Base-by-base conservation (phyloP, 1,140 invertebrate species). In the Lasioglossum baleicum region DNA sequence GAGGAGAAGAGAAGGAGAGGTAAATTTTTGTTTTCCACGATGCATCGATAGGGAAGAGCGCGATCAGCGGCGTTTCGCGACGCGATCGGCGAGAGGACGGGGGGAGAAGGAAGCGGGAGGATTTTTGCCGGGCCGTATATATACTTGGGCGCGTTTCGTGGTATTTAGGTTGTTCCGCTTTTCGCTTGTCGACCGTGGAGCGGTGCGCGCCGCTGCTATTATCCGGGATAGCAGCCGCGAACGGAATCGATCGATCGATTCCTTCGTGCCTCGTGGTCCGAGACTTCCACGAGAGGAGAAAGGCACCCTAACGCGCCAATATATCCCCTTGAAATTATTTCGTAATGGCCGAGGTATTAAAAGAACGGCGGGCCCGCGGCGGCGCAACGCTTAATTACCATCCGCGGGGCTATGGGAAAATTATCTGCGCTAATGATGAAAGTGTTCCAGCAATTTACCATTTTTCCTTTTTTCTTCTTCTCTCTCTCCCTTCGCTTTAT, bases 201-300 rank as follows among this genome's bases (percentile, higher is more conserved):
- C 76, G 75, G 61, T 51, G 77, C n/a, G n/a, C n/a, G n/a, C n/a
- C n/a, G n/a, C n/a, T n/a, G 48, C 78, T 80, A 75, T 75, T 75
- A 80, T 74, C 72, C 78, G 78, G 76, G 78, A 80, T 80, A 80
- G 78, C 78, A 58, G 78, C 65, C 48, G n/a, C n/a, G n/a, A n/a
- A 61, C 73, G 73, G 79, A 81, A 81, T 81, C 72, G 79, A 81
- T 81, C 79, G 79, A 81, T 76, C 78, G 78, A 80, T 80, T 75
- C 78, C 78, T 80, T 68, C 51, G 64, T 75, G 72, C n/a, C 31
- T 53, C 51, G 71, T 80, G 61, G 78, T 75, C 72, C 78, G 78
- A 80, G 71, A 67, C 78, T 74, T 74, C 78, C 71, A 74, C 78
- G 78, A 74, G 44, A 48, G 71, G 10, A 13, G 71, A 83, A 65